These are phyloP conservation scores for Oophaga sylvatica DNA, from an alignment of 2,797 vertebrate species.

Conservation along the genomic window DNA sequence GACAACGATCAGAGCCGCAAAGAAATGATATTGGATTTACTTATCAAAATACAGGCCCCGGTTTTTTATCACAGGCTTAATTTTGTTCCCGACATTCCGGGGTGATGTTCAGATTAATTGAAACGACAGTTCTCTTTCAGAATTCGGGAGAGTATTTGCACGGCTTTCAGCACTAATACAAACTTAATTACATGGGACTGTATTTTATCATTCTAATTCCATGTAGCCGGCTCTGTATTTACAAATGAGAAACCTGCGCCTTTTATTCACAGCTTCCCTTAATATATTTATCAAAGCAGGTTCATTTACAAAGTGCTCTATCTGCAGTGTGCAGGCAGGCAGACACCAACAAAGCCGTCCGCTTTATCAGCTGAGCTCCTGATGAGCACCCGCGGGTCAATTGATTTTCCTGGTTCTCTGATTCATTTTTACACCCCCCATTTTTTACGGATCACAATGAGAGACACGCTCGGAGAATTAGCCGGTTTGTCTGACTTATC, in stretches of 20 bases:
- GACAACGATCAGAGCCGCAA: slow-evolving; percentile 99
- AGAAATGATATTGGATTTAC: slow-evolving; percentile 99
- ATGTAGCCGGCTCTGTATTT: slow-evolving; percentile 99
- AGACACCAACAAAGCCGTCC: slow-evolving; percentile 99
- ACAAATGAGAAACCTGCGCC: slow-evolving; percentile 99
- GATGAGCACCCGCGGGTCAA: slow-evolving; percentile 99
- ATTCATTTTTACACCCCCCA: slow-evolving; percentile 87
- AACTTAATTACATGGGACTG: slow-evolving; percentile 99
- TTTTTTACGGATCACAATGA: slow-evolving; percentile 99
- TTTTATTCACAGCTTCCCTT: slow-evolving; percentile 99
- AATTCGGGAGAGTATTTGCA: slow-evolving; percentile 99
- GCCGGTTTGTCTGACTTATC: slow-evolving; percentile 98
- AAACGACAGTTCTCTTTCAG: slow-evolving; percentile 99
- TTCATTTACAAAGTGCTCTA: slow-evolving; percentile 99
- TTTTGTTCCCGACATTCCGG: slow-evolving; percentile 99
- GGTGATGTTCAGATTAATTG: slow-evolving; percentile 99
- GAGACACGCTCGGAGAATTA: slow-evolving; percentile 99
- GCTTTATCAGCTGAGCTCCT: slow-evolving; percentile 97
- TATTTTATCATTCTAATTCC: slow-evolving; percentile 99
- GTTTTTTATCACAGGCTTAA: slow-evolving; percentile 97
- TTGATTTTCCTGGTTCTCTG: slow-evolving; percentile 98
- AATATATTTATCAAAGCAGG: slow-evolving; percentile 99
- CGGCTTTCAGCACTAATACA: slow-evolving; percentile 99
- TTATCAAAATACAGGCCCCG: slow-evolving; percentile 99
- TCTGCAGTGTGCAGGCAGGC: slow-evolving; percentile 98